Conservation (phyloP, 2,888 invertebrate genomes). For the Chloroclysta siterata region DNA sequence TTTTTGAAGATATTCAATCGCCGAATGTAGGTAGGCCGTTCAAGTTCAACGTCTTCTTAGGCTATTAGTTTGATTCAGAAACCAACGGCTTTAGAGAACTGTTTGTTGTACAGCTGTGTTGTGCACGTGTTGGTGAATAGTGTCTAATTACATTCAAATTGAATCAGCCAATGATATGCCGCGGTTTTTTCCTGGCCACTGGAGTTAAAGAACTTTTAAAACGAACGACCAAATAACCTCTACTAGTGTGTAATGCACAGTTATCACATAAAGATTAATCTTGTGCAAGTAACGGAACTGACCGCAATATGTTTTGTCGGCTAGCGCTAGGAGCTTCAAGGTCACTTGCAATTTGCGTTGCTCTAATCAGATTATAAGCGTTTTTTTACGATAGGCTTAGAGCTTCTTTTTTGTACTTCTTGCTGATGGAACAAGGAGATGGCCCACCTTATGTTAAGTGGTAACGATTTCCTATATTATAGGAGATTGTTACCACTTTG, state of each 20-base stretch:
- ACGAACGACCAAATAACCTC: neutral
- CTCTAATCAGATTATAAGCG: neutral
- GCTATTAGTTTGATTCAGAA: too few relatives aligned
- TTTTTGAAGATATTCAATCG: too few relatives aligned
- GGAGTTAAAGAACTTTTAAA: neutral
- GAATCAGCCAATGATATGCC: neutral
- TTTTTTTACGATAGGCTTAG: neutral
- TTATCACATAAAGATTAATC: neutral
- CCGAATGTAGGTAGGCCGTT: too few relatives aligned
- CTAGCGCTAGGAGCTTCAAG: slow-evolving; percentile 2
- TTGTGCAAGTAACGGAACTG: slow-evolving; percentile 11
- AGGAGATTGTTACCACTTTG: too few relatives aligned
- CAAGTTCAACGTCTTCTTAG: too few relatives aligned
- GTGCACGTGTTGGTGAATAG: too few relatives aligned
- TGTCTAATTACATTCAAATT: neutral
- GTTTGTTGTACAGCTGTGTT: too few relatives aligned
- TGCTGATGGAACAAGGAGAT: too few relatives aligned
- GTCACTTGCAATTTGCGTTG: neutral
- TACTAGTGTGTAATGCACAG: neutral
- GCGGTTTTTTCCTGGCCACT: neutral
- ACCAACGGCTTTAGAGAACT: too few relatives aligned
- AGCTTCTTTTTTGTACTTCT: too few relatives aligned
- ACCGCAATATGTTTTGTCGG: slow-evolving; percentile 1
- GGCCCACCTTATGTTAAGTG: too few relatives aligned
- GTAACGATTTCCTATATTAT: too few relatives aligned